A percentile compares a stretch with the other conserved stretches of the same genome.
Evolutionary conservation across 2,113 vertebrate genomes (phyloP).

Genomic region (Dinomys branickii): DNA sequence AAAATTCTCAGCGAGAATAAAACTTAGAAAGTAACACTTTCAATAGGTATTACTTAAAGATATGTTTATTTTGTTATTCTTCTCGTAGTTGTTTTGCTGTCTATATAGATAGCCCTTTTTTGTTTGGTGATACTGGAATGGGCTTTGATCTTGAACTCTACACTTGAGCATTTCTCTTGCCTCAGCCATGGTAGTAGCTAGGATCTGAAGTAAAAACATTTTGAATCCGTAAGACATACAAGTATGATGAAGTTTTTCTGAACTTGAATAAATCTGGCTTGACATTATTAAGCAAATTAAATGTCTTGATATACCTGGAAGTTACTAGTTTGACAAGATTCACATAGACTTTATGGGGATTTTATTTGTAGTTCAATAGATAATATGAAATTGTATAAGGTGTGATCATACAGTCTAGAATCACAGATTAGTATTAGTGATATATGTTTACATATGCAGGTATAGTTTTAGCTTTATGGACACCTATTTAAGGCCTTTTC

Average conservation of each 20-base stretch:
- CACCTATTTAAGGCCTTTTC: neutral
- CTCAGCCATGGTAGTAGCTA: neutral
- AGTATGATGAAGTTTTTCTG: slow-evolving; percentile 26
- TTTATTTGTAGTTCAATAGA: slow-evolving; percentile 33
- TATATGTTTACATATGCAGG: neutral
- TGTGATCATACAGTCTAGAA: neutral
- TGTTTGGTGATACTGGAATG: neutral
- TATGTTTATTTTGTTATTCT: neutral
- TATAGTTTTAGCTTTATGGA: neutral
- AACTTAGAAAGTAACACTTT: neutral
- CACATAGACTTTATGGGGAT: neutral
- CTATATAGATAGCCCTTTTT: neutral
- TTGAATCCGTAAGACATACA: neutral
- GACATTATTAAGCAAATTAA: slow-evolving; percentile 32
- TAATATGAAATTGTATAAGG: neutral
- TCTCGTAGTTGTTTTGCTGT: slow-evolving; percentile 21
- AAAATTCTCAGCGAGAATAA: neutral
- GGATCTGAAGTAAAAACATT: slow-evolving; percentile 28
- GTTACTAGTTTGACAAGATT: slow-evolving; percentile 5
- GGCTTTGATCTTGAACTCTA: neutral
- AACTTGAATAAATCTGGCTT: slow-evolving; percentile 43
- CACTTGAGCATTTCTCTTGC: neutral
- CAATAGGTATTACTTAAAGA: slow-evolving; percentile 8
- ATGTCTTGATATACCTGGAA: slow-evolving; percentile 36
- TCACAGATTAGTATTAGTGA: neutral